Evolutionary conservation across 2,113 vertebrate species (phyloP).

Genomic region (Heterocephalus glaber): DNA sequence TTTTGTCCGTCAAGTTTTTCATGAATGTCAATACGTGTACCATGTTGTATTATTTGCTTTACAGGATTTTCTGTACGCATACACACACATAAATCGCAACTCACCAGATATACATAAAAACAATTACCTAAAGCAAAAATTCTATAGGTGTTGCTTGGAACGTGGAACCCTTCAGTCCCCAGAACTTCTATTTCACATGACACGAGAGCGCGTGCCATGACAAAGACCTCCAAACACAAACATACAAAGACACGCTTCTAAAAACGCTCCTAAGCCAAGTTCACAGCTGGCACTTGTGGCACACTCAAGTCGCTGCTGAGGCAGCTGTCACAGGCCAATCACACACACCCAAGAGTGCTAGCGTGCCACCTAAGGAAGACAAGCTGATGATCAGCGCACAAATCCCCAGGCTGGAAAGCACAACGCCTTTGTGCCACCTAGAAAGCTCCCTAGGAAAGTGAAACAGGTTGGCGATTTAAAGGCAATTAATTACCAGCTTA

Average conservation of each 20-base stretch:
- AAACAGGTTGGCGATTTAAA: not conserved
- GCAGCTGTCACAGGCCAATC: conserved; percentile 71
- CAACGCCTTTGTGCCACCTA: conserved; percentile 23
- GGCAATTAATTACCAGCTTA: not conserved
- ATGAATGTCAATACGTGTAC: not conserved
- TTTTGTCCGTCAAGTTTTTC: conserved; percentile 27
- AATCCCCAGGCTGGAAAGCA: conserved; percentile 38
- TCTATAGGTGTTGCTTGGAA: not conserved
- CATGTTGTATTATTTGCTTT: not conserved
- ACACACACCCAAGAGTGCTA: conserved; percentile 37
- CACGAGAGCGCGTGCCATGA: conserved; percentile 55
- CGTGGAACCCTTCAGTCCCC: not conserved
- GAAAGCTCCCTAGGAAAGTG: not conserved
- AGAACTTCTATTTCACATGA: conserved; percentile 19
- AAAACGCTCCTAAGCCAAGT: conserved; percentile 45
- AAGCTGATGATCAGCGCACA: conserved; percentile 3
- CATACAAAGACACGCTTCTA: conserved; percentile 2
- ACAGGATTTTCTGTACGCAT: not conserved
- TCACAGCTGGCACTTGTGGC: conserved; percentile 80
- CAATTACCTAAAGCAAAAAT: not conserved
- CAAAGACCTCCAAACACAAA: conserved; percentile 71
- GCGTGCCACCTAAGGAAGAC: conserved; percentile 27
- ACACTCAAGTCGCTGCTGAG: conserved; percentile 16
- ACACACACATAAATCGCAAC: not conserved
- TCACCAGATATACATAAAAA: not conserved